phyloP scores from a whole-genome alignment of 2,797 vertebrate genomes.

The Morus bassanus region DNA sequence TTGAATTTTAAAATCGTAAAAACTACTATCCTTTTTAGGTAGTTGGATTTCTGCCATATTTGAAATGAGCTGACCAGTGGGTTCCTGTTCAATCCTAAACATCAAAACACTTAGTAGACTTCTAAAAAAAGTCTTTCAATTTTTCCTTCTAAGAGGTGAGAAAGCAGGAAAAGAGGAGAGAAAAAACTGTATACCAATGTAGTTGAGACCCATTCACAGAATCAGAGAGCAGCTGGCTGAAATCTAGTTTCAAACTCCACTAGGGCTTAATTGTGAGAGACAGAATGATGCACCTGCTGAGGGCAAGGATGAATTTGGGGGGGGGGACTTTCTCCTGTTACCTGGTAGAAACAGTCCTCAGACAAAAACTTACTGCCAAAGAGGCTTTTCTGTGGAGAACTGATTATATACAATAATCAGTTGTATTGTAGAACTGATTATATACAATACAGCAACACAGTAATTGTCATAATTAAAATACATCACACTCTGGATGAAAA shows the following conservation, averaged over 20 bases:
- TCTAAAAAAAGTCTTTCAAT: not conserved
- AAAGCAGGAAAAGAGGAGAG: not conserved
- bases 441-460: not conserved
- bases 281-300: not conserved
- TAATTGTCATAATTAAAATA: not conserved
- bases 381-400: not conserved
- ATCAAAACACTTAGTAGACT: not conserved
- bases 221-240: conserved; percentile 1
- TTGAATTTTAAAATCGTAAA: not conserved
- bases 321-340: not conserved
- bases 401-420: not conserved
- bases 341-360: not conserved
- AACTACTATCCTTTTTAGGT: not conserved
- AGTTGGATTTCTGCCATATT: not conserved
- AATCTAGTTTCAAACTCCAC: conserved; percentile 1
- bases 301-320: not conserved
- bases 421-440: not conserved
- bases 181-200: not conserved
- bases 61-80: not conserved
- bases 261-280: conserved; percentile 23
- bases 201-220: not conserved
- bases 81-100: not conserved
- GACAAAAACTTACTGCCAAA: not conserved
- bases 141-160: conserved; percentile 16
- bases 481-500: not conserved